Evolutionary conservation across 1,140 invertebrate genomes (phyloP), one percentile per base, ranked within the genome.

Genomic region (Akabosia matsudoensis): DNA sequence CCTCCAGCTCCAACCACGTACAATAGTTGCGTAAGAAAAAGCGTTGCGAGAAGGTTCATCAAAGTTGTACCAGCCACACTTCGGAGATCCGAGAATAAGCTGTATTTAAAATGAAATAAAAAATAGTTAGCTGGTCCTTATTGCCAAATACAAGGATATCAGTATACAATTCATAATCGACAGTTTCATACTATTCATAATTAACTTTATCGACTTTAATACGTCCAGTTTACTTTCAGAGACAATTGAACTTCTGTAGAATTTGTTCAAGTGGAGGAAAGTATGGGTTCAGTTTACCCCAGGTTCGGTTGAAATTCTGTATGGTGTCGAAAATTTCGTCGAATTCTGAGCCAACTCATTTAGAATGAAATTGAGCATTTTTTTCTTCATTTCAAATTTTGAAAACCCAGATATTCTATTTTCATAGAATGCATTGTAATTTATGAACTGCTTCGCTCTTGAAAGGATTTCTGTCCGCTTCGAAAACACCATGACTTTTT

Each of bases 1-100:
- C 89, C 89, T 45, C 89, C 89, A n/a, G 90, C 89, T 37, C 89
- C 90, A 26, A 91, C 86, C 73, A 91, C 89, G 84, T 89, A 90
- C n/a, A 90, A 85, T 30, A 91, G 85, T 82, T 91, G 90, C 22
- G 88, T 87, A 86, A 91, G 89, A 83, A 91, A 91, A 18, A 90
- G 86, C 16, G 89, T 88, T 64, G 90, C 89, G 81, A 91, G 83
- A 70, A 91, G 85, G 84, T 90, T 90, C 88, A 90, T 89, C 76
- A 90, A 83, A 2, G 89, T 88, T 33, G 89, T 90, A 52, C 90
- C 90, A 26, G 88, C 88, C 74, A 90, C 83, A 79, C 87, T 90
- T 67, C 90, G 85, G 73, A 90, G 83, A 82, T 91, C 90, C 22
- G 90, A 90, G 83, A 91, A 91, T 72, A 91, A 84, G 80, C 90